Percentiles rank a stretch among this genome's conserved stretches.
Conservation (phyloP, 2,797 vertebrate genomes). For the Sylvilagus floridanus region DNA sequence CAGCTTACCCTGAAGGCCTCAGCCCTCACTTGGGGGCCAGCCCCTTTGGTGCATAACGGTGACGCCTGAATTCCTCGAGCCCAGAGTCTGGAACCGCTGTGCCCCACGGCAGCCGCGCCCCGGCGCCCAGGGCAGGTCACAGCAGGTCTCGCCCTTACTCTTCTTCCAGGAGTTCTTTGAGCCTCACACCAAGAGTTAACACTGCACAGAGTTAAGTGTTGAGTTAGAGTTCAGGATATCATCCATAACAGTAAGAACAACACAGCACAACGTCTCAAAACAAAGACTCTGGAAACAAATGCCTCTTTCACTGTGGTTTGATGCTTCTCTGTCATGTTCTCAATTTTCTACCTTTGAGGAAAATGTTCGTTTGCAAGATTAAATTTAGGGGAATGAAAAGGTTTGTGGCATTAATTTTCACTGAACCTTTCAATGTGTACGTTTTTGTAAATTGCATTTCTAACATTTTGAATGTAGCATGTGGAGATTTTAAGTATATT, state of each 20-base stretch:
- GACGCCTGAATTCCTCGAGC: slow-evolving; percentile 54
- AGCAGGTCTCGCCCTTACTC: neutral
- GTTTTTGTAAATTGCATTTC: neutral
- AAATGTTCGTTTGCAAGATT: neutral
- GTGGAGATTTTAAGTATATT: neutral
- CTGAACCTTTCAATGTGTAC: neutral
- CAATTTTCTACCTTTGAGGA: slow-evolving; percentile 31
- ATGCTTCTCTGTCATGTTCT: neutral
- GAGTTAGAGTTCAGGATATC: neutral
- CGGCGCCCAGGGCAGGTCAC: neutral
- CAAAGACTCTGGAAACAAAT: neutral
- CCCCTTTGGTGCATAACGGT: slow-evolving; percentile 30
- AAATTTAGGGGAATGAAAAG: neutral
- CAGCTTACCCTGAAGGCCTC: slow-evolving; percentile 52
- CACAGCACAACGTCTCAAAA: neutral
- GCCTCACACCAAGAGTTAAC: neutral
- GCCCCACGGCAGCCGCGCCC: neutral
- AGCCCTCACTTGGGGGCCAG: neutral
- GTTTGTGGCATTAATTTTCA: neutral
- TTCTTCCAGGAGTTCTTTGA: slow-evolving; percentile 43
- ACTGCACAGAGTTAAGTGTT: neutral
- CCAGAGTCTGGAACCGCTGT: slow-evolving; percentile 38
- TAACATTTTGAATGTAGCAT: slow-evolving; percentile 11
- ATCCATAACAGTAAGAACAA: neutral
- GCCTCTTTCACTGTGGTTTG: neutral